Conservation (phyloP, 2,888 invertebrate species). For the Zygogramma bicolorata region DNA sequence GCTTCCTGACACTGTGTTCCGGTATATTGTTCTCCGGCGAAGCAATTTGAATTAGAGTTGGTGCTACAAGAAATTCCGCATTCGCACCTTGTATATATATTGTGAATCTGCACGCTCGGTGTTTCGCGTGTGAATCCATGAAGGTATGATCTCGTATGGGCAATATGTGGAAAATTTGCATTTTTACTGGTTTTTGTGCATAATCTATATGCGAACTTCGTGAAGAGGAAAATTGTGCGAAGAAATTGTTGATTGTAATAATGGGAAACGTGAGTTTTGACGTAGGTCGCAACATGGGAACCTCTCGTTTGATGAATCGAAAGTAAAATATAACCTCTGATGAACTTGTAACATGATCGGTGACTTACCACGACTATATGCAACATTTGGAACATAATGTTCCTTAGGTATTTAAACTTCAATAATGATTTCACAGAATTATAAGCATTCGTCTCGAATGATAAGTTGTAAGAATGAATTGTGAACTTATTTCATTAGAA, state of each 20-base stretch:
- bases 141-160: slow-evolving; percentile 32
- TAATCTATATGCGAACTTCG: slow-evolving; percentile 32
- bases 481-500: too few relatives aligned
- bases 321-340: not conserved
- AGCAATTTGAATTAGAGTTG: not conserved
- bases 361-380: too few relatives aligned
- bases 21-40: not conserved
- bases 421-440: too few relatives aligned
- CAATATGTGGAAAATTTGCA: slow-evolving; percentile 38
- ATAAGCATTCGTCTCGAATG: too few relatives aligned
- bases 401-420: too few relatives aligned
- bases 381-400: too few relatives aligned
- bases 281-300: not conserved
- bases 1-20: not conserved
- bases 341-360: too few relatives aligned
- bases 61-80: not conserved
- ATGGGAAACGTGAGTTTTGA: slow-evolving; percentile 1
- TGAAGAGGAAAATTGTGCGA: slow-evolving; percentile 21
- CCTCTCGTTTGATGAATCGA: not conserved
- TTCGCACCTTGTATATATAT: slow-evolving; percentile 1
- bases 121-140: slow-evolving; percentile 37
- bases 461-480: too few relatives aligned
- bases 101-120: slow-evolving; percentile 25
- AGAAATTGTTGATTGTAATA: slow-evolving; percentile 26
- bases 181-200: slow-evolving; percentile 38